Base-by-base conservation (phyloP, 2,888 invertebrate species). In the Diloba caeruleocephala region DNA sequence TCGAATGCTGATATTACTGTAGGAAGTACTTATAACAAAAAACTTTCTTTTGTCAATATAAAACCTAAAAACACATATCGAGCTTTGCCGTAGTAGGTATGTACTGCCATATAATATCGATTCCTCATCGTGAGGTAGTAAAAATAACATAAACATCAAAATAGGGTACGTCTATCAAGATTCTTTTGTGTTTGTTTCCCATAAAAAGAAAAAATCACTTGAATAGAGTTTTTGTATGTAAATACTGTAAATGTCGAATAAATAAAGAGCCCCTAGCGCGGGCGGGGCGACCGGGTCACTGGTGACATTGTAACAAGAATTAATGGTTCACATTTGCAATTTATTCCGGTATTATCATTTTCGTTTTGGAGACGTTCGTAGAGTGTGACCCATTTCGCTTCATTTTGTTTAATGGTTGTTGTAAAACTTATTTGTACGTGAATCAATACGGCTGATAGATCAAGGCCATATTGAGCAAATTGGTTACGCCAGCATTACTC, bases 281-380 rank as follows among this genome's bases (percentile, higher is more conserved):
- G n/a, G n/a, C n/a, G n/a, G n/a, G 44, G 53, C 58, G 65, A 69
- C 59, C 68, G 66, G 78, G 73, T 77, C 78, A 74, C 55, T 55
- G 71, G 67, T 74, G 77, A 78, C 78, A 79, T 67, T 72, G 72
- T 82, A 79, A 83, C 76, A 76, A 84, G 79, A 78, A 85, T 82
- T 76, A 80, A 85, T 81, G 78, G 64, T 60, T 53, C 67, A 63
- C 78, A 81, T 82, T 82, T 77, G 78, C 80, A 79, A 81, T 83
- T 82, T 78, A 80, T 80, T 77, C 74, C 64, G 66, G 70, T 78
- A 77, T 77, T 73, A 61, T 72, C 67, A 64, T 76, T 67, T 78
- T 74, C 62, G 61, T 70, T 78, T 68, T 73, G 70, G 65, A 65
- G 65, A 63, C 46, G 57, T 64, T 49, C 61, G 64, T 61, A 62